Conservation (phyloP, 1,140 invertebrate species). For the Caenorhabditis inopinata region DNA sequence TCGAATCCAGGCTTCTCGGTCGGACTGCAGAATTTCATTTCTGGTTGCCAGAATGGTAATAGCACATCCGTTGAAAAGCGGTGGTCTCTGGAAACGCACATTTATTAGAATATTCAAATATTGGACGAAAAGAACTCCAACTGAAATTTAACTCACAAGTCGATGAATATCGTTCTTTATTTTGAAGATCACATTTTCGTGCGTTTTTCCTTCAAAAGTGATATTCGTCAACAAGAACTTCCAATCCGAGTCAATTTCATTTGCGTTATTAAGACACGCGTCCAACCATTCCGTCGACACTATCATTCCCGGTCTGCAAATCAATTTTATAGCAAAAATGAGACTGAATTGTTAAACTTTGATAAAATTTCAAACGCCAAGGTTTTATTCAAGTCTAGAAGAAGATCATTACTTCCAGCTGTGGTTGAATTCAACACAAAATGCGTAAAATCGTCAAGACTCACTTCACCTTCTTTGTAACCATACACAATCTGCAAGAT, state of each 20-base stretch:
- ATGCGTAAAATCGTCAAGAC: no score
- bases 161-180: conserved; percentile 6
- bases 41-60: neutral
- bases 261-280: neutral
- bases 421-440: no score
- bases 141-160: neutral
- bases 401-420: neutral
- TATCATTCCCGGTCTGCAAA: neutral
- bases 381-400: neutral
- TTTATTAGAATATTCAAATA: no score
- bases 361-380: neutral
- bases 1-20: neutral
- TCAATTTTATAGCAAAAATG: neutral
- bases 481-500: no score
- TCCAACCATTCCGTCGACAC: neutral
- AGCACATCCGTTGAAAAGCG: neutral
- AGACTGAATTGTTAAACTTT: neutral
- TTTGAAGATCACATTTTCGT: neutral
- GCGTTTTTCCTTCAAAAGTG: neutral
- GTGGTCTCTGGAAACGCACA: neutral
- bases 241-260: neutral
- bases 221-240: neutral
- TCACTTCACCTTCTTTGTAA: neutral
- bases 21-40: neutral
- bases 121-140: no score